phyloP scores from a whole-genome alignment of 2,797 vertebrate genomes.

The Artibeus lituratus region DNA sequence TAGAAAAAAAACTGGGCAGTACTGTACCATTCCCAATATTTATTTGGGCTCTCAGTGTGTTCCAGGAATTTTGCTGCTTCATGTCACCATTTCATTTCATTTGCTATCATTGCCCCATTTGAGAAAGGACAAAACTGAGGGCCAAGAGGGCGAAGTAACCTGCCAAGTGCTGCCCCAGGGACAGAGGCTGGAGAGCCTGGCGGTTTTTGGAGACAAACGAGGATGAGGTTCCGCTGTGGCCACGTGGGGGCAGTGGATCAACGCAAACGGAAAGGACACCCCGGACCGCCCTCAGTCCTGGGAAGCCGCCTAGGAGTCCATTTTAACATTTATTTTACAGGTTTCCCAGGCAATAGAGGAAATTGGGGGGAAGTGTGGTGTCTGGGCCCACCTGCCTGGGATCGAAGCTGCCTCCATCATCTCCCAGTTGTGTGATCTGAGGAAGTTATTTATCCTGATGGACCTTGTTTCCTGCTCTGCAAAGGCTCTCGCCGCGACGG shows the following conservation, averaged over 20 bases:
- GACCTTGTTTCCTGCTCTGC: not conserved
- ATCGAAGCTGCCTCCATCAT: not conserved
- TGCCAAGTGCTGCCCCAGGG: not conserved
- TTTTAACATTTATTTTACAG: not conserved
- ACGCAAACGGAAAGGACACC: not conserved
- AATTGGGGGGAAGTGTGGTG: not conserved
- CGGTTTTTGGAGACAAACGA: not conserved
- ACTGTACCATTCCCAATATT: not conserved
- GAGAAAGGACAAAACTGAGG: not conserved
- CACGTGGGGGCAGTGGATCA: conserved; percentile 56
- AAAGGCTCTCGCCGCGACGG: not conserved
- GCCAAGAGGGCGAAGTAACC: not conserved
- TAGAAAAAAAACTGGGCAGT: not conserved
- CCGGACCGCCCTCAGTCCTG: not conserved
- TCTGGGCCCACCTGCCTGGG: not conserved
- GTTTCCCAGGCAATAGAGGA: not conserved
- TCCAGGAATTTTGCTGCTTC: not conserved
- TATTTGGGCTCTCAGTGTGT: not conserved
- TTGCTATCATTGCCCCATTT: not conserved
- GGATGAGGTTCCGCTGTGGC: conserved; percentile 40
- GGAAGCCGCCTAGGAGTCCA: not conserved
- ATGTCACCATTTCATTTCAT: not conserved
- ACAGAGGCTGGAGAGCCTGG: too few relatives aligned
- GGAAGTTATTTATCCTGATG: not conserved
- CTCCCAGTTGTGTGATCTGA: not conserved